Evolutionary conservation across 1,140 invertebrate genomes (phyloP).

Genomic region (Drosophila pectinifera): DNA sequence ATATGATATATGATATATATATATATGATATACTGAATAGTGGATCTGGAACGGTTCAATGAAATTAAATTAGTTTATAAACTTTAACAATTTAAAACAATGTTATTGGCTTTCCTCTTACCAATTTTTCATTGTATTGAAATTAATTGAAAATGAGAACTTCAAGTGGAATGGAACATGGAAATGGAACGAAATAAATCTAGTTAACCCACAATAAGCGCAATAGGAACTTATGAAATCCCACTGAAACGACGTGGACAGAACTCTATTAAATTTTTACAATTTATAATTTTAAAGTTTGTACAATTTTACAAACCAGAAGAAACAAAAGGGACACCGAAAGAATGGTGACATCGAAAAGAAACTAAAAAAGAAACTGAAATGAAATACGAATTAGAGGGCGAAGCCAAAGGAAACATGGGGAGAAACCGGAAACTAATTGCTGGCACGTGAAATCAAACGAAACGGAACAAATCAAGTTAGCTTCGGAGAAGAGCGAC

Average conservation of each 20-base stretch:
- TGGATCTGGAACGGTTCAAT: too few species aligned
- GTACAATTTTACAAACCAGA: too few species aligned
- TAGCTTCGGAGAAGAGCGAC: background rate
- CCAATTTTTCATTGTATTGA: too few species aligned
- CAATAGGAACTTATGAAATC: background rate
- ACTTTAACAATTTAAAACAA: too few species aligned
- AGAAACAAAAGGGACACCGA: background rate
- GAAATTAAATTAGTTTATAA: too few species aligned
- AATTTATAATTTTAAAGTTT: too few species aligned
- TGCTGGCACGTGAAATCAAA: background rate
- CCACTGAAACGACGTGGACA: background rate
- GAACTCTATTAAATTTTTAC: background rate
- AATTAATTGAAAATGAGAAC: too few species aligned
- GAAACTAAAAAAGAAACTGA: background rate
- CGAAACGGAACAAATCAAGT: background rate
- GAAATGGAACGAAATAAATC: background rate
- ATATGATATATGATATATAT: too few species aligned
- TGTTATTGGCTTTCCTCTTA: too few species aligned
- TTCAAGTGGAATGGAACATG: too few species aligned
- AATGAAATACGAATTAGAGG: background rate
- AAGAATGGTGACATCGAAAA: background rate
- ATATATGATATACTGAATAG: too few species aligned
- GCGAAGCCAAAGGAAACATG: background rate
- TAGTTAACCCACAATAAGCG: background rate
- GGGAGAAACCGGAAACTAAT: background rate